These are phyloP conservation scores for Mungos mungo DNA, from an alignment of 2,113 vertebrate genomes.

Conservation along the genomic window DNA sequence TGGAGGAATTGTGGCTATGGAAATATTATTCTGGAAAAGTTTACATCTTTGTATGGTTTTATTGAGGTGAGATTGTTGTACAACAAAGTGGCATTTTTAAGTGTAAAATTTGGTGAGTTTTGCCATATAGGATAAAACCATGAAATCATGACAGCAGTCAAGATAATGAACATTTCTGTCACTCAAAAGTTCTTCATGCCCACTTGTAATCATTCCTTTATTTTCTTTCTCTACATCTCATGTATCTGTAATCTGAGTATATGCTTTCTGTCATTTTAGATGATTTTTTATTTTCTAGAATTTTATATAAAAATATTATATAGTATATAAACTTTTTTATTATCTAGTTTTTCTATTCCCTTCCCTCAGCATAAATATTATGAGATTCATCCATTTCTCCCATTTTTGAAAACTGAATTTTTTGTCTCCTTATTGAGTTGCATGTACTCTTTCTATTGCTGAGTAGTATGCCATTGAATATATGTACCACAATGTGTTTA, in stretches of 20 bases:
- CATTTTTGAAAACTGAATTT: not conserved
- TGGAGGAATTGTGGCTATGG: not conserved
- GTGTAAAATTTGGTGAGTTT: not conserved
- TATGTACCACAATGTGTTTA: not conserved
- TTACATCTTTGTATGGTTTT: not conserved
- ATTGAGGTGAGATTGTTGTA: not conserved
- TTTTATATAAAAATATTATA: not conserved
- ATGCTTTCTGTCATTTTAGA: not conserved
- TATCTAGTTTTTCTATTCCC: not conserved
- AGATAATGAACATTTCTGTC: not conserved
- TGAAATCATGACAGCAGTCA: not conserved
- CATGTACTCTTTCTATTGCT: not conserved
- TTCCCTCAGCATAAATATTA: not conserved
- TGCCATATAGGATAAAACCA: not conserved
- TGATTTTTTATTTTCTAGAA: constrained; percentile 18
- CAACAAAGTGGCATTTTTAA: not conserved
- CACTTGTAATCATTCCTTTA: not conserved
- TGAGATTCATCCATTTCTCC: not conserved
- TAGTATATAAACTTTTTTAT: not conserved
- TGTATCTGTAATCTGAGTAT: not conserved
- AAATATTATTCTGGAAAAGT: not conserved
- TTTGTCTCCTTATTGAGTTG: not conserved
- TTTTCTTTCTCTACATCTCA: not conserved
- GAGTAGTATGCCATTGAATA: not conserved
- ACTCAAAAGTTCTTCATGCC: not conserved